Conservation (phyloP, 2,888 invertebrate species). For the Caenorhabditis uteleia region DNA sequence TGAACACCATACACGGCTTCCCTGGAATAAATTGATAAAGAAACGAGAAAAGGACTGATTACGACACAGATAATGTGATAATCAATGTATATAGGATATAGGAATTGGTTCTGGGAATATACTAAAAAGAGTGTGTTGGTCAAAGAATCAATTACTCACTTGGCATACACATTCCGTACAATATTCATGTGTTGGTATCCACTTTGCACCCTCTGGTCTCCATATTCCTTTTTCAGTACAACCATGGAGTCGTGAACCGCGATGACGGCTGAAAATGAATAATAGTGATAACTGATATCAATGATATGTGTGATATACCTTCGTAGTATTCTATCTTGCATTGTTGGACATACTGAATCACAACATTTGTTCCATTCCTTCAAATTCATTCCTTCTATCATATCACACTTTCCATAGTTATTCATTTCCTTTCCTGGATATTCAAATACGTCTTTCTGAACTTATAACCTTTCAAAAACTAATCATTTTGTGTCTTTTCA, state of each 20-base stretch:
- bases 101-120: too few relatives aligned
- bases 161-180: constrained; percentile 40
- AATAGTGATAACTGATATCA: background rate
- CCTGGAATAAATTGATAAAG: constrained; percentile 19
- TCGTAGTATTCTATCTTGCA: constrained; percentile 33
- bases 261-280: constrained; percentile 29
- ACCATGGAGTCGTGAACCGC: constrained; percentile 39
- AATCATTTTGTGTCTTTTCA: background rate
- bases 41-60: too few relatives aligned
- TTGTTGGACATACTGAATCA: constrained; percentile 37
- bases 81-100: too few relatives aligned
- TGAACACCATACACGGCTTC: constrained; percentile 41
- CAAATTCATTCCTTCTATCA: constrained; percentile 19
- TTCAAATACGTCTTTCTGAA: constrained; percentile 28
- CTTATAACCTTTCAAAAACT: background rate
- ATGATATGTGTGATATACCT: constrained; percentile 12
- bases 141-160: constrained; percentile 1
- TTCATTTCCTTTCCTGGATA: constrained; percentile 27
- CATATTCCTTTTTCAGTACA: constrained; percentile 28
- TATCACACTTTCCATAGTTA: constrained; percentile 21
- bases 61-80: too few relatives aligned
- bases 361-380: constrained; percentile 33
- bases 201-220: constrained; percentile 39
- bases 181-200: constrained; percentile 30
- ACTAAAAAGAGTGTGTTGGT: too few relatives aligned